Evolutionary conservation across 2,113 vertebrate genomes (phyloP).

Genomic region (Clinocottus analis): DNA sequence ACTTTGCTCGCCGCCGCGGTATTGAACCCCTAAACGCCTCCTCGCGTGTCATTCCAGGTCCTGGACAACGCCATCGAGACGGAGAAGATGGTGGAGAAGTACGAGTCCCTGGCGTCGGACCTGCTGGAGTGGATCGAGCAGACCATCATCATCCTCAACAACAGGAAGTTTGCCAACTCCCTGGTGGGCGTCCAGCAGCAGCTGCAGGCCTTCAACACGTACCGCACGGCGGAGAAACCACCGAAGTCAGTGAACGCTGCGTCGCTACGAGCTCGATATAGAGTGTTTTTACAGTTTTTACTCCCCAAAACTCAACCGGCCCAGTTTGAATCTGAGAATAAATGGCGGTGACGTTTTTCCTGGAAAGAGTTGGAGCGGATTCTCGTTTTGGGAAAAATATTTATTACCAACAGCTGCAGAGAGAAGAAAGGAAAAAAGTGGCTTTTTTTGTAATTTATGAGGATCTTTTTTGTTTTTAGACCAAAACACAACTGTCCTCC

Average conservation of each 20-base stretch:
- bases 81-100: constrained; percentile 99
- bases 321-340: not conserved
- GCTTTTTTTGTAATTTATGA: too few species aligned
- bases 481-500: not conserved
- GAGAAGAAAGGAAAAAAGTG: too few species aligned
- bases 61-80: constrained; percentile 98
- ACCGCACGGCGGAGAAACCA: constrained; percentile 91
- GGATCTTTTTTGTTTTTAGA: too few species aligned
- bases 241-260: constrained; percentile 87
- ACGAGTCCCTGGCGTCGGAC: constrained; percentile 96
- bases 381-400: not conserved
- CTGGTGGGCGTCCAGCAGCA: constrained; percentile 97
- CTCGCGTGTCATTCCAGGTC: constrained; percentile 81
- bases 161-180: constrained; percentile 98
- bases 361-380: not conserved
- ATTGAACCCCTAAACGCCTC: not conserved
- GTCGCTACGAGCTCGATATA: not conserved
- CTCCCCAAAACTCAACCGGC: too few species aligned
- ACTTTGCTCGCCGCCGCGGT: too few species aligned
- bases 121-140: constrained; percentile 99
- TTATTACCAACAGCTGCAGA: not conserved
- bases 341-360: not conserved
- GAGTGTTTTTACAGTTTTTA: too few species aligned
- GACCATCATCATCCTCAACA: constrained; percentile 99
- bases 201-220: constrained; percentile 93